A percentile compares a stretch with the other conserved stretches of the same genome.
phyloP scores from a whole-genome alignment of 2,888 invertebrate genomes.

The Lasioglossum figueresi region DNA sequence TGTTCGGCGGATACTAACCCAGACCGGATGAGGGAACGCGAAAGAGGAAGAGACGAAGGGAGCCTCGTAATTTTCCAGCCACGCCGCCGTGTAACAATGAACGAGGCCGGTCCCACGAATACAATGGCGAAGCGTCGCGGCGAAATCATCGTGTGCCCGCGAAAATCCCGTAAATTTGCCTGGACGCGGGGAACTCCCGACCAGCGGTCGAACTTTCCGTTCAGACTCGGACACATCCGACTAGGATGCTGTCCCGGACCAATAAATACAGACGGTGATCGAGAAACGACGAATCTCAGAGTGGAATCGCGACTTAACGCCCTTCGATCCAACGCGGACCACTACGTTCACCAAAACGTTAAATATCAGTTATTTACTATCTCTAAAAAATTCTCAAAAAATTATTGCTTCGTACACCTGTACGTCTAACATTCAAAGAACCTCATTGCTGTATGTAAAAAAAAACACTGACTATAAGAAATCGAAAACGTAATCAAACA shows the following conservation, averaged over 20 bases:
- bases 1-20: constrained; percentile 56
- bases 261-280: neutral
- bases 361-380: neutral
- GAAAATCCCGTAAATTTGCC: constrained; percentile 68
- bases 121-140: constrained; percentile 60
- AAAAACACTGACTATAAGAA: neutral
- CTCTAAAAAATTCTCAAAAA: neutral
- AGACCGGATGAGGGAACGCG: constrained; percentile 58
- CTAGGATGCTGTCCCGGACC: neutral
- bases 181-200: constrained; percentile 16
- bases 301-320: neutral
- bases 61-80: constrained; percentile 70
- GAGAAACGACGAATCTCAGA: neutral
- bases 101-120: constrained; percentile 56
- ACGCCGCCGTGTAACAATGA: constrained; percentile 66
- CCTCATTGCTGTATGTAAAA: neutral
- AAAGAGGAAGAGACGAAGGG: constrained; percentile 57
- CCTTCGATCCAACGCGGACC: neutral
- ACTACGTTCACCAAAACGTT: neutral
- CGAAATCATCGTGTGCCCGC: constrained; percentile 59
- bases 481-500: neutral
- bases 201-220: constrained; percentile 9
- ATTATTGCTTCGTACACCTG: no score
- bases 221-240: neutral
- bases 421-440: no score